Evolutionary conservation across 2,888 invertebrate genomes (phyloP).

Genomic region (Hoplodrina ambigua): DNA sequence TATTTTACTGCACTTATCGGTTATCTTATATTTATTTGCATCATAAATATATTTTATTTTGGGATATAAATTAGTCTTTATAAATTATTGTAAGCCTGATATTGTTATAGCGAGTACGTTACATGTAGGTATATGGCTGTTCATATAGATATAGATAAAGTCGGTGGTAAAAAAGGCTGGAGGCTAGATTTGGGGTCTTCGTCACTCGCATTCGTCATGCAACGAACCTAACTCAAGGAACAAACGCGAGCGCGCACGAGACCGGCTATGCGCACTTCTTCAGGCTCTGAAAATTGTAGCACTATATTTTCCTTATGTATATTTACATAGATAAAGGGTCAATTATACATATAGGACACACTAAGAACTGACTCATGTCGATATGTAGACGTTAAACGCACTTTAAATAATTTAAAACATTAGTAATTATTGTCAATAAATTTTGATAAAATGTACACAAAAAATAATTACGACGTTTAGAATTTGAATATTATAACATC

Average conservation of each 20-base stretch:
- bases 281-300: conserved; percentile 77
- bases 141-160: conserved; percentile 42
- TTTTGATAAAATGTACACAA: conserved; percentile 4
- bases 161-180: conserved; percentile 17
- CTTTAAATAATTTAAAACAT: neutral
- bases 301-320: conserved; percentile 38
- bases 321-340: conserved; percentile 14
- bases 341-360: neutral
- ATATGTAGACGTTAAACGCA: neutral
- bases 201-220: conserved; percentile 74
- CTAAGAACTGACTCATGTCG: neutral
- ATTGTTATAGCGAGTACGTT: conserved; percentile 37
- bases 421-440: neutral
- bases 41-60: conserved; percentile 31
- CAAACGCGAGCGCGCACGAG: conserved; percentile 82
- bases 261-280: conserved; percentile 72
- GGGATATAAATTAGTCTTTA: conserved; percentile 38
- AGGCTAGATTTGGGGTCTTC: conserved; percentile 33
- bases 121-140: conserved; percentile 40
- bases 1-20: conserved; percentile 40
- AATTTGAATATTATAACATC: conserved; percentile 15
- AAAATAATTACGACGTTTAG: neutral
- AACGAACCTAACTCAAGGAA: conserved; percentile 88
- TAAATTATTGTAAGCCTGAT: conserved; percentile 40
- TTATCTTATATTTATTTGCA: conserved; percentile 16